Base-by-base conservation (phyloP, 92 coral and sea anemone species). In the Actinernus sp. region DNA sequence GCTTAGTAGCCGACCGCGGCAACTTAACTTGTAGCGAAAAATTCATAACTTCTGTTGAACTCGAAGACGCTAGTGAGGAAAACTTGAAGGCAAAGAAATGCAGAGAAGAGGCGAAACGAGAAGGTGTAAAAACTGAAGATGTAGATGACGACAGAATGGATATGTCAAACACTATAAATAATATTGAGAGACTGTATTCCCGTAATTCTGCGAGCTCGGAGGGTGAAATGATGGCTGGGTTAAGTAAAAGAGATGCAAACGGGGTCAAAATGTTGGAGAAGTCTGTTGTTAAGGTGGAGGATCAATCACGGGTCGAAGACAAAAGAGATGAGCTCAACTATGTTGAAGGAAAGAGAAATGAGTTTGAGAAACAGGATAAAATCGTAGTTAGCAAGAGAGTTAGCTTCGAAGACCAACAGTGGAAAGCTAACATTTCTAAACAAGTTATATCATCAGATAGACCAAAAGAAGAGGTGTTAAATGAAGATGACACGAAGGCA, bases 381-480 rank as follows among this genome's bases (percentile, higher is more conserved):
- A 71, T 26, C 22, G 49, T 44, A n/a, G 45, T 55, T 28, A 51
- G 57, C 12, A 86, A 90, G 51, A 86, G 38, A 60, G 96, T 89
- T 3, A 89, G 92, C 48, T 89, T 89, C 45, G 66, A 74, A 44
- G 92, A 80, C 40, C 73, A 64, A 39, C 37, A 6, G 13, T 22
- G 27, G 2, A 33, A 14, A n/a, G 26, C 49, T 24, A 24, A 43
- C 10, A 4, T 12, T 18, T 33, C 7, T 0, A 41, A 72, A 21
- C 23, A 14, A 6, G 18, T 6, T 17, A 20, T 44, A 12, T 4
- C 41, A 14, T n/a, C 31, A 32, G 41, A 49, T 27, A n/a, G n/a
- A n/a, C n/a, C n/a, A n/a, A n/a, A n/a, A n/a, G n/a, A n/a, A n/a
- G n/a, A n/a, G n/a, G n/a, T n/a, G n/a, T n/a, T n/a, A n/a, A n/a